A percentile compares a stretch with the other conserved stretches of the same genome.
These are phyloP conservation scores for Tinea semifulvella DNA, from an alignment of 2,888 invertebrate species.

Conservation along the genomic window DNA sequence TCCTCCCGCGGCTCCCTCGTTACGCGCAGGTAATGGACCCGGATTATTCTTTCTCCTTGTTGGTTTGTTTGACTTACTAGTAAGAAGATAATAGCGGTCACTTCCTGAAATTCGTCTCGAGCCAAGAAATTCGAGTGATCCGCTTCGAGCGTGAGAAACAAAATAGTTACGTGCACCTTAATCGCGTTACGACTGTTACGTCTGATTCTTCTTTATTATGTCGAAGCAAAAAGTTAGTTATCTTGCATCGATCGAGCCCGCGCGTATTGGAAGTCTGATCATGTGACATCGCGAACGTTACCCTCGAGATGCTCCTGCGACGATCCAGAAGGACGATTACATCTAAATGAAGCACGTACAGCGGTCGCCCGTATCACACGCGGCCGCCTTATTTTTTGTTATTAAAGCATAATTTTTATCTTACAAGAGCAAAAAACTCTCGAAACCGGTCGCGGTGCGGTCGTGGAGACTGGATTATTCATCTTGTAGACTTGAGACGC, in stretches of 20 bases:
- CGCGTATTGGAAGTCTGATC: neutral
- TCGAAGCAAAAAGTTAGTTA: conserved; percentile 3
- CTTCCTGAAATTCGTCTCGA: conserved; percentile 56
- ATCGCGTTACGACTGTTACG: conserved; percentile 1
- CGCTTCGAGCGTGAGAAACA: conserved; percentile 49
- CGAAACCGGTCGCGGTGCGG: conserved; percentile 9
- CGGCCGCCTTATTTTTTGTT: conserved; percentile 16
- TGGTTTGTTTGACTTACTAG: conserved; percentile 47
- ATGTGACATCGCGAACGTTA: conserved; percentile 6
- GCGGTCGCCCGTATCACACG: conserved; percentile 14
- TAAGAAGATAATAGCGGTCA: conserved; percentile 49
- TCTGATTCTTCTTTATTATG: neutral
- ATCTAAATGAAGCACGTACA: conserved; percentile 24
- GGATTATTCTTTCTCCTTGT: conserved; percentile 24
- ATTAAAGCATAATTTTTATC: conserved; percentile 16
- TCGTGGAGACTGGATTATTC: conserved; percentile 13
- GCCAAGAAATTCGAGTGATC: conserved; percentile 31
- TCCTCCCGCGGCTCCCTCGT: conserved; percentile 31
- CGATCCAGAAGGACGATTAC: conserved; percentile 19
- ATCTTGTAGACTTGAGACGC: conserved; percentile 11
- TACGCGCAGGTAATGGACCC: conserved; percentile 26
- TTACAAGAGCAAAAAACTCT: conserved; percentile 13
- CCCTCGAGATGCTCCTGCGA: conserved; percentile 12
- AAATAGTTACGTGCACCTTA: conserved; percentile 21
- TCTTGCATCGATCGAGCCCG: conserved; percentile 1